Base-by-base conservation (phyloP, 2,888 invertebrate species). In the Linnaemya vulpina region DNA sequence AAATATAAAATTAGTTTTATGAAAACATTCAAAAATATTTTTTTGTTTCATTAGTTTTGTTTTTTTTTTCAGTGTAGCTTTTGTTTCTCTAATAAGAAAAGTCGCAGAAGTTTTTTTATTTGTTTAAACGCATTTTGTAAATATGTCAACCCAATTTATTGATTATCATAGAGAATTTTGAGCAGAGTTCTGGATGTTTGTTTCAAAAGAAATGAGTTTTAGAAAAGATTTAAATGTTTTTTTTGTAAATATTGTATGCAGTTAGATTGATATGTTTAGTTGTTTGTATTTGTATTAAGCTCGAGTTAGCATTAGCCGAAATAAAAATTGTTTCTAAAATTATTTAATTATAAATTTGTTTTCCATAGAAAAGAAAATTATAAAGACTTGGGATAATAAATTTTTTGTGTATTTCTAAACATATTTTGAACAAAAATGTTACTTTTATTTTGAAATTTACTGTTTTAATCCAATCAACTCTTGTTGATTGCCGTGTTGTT, bases 211-310 rank as follows among this genome's bases (percentile, higher is more conserved):
- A 65, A 58, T 35, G 43, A 71, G 5, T 40, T 25, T 30, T 43
- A 3, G 25, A 51, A 51, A 51, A 53, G 65, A 79, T 51, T n/a
- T 40, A 5, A 25, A 15, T 15, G 38, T 63, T 71, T 35, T 71
- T 3, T 2, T 30, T 70, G 20, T 82, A 63, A 70, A 71, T 65
- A 70, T 22, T 62, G 53, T 76, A 49, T 58, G 63, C 11, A 20
- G 5, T n/a, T 71, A 30, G 49, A 46, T 67, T 82, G 84, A 80
- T 84, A 81, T 81, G 73, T 80, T 84, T 84, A 53, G 68, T 75
- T 40, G 38, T 79, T 62, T 71, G 15, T 82, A 15, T 58, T 60
- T 46, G 17, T 25, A 58, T 60, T 82, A 85, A 85, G 78, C 78
- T 85, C 85, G 55, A 71, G 8, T 78, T 67, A 22, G 46, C 58